phyloP scores from a whole-genome alignment of 1,140 invertebrate species.

The Oscheius sp. region DNA sequence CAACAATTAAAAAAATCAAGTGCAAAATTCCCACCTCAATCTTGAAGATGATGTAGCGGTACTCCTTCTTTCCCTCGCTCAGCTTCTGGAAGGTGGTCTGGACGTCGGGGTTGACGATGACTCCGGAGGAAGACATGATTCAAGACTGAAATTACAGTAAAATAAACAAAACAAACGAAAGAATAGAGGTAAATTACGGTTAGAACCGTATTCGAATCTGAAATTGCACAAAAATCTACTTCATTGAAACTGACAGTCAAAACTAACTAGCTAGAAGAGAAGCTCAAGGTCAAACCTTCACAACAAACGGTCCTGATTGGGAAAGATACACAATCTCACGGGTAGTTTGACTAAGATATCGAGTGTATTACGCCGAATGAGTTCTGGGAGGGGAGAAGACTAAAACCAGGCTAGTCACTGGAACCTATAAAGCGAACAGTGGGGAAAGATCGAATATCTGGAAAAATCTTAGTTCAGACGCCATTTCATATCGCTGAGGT shows the following conservation, averaged over 20 bases:
- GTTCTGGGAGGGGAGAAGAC: neutral
- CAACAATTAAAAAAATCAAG: too few relatives aligned
- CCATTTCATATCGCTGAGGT: constrained; percentile 12
- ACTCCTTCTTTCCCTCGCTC: constrained; percentile 40
- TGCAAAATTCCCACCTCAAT: constrained; percentile 41
- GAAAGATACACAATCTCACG: too few relatives aligned
- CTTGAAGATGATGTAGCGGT: constrained; percentile 47
- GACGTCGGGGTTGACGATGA: constrained; percentile 42
- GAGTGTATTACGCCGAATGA: neutral
- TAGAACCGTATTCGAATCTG: neutral
- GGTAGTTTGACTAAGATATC: neutral
- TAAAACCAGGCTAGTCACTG: neutral
- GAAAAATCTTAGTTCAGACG: neutral
- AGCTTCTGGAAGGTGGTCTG: constrained; percentile 39
- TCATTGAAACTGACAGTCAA: neutral
- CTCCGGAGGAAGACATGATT: constrained; percentile 37
- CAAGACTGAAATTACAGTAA: neutral
- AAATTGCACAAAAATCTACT: neutral
- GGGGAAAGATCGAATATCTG: neutral
- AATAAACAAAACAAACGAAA: neutral
- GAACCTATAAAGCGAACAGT: neutral
- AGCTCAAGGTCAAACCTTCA: neutral
- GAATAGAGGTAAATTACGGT: neutral
- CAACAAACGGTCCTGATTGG: neutral
- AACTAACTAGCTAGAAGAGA: neutral